Evolutionary conservation across 2,797 vertebrate species (phyloP).

Genomic region (Coregonus ussuriensis): DNA sequence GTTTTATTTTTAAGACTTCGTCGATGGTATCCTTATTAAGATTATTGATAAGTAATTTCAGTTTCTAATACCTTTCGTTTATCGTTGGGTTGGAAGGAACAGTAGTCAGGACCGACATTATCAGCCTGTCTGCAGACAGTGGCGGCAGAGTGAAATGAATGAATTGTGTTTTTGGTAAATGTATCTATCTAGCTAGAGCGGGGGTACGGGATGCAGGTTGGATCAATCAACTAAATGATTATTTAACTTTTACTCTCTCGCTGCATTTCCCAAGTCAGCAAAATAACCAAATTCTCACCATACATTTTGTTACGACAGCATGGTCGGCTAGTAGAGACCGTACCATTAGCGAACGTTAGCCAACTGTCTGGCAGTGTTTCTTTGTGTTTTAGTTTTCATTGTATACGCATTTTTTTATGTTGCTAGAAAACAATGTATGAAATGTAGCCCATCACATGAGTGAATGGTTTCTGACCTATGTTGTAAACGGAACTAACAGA

Average conservation of each 20-base stretch:
- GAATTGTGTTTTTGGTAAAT: slow-evolving; percentile 63
- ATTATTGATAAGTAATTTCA: not conserved
- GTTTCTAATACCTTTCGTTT: not conserved
- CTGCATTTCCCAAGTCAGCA: too few relatives aligned
- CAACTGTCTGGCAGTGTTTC: not conserved
- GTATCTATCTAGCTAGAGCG: slow-evolving; percentile 32
- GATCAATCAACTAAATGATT: slow-evolving; percentile 24
- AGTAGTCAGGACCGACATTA: slow-evolving; percentile 56
- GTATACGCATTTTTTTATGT: not conserved
- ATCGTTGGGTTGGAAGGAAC: slow-evolving; percentile 30
- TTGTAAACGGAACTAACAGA: too few relatives aligned
- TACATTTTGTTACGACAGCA: slow-evolving; percentile 65
- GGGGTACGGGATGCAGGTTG: slow-evolving; percentile 4
- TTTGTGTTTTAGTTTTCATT: not conserved
- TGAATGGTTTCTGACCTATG: too few relatives aligned
- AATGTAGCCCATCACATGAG: too few relatives aligned
- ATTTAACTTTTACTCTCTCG: not conserved
- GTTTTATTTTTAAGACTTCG: not conserved
- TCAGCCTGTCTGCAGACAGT: slow-evolving; percentile 42
- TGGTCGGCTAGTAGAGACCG: slow-evolving; percentile 68
- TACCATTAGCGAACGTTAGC: slow-evolving; percentile 48
- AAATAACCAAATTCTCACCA: slow-evolving; percentile 25
- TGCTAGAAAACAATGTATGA: too few relatives aligned
- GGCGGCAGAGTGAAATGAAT: slow-evolving; percentile 78
- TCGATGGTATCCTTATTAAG: not conserved